Percentiles rank a stretch among this genome's conserved stretches.
Conservation (phyloP, 2,888 invertebrate genomes). For the Agonopterix alstromeriana region DNA sequence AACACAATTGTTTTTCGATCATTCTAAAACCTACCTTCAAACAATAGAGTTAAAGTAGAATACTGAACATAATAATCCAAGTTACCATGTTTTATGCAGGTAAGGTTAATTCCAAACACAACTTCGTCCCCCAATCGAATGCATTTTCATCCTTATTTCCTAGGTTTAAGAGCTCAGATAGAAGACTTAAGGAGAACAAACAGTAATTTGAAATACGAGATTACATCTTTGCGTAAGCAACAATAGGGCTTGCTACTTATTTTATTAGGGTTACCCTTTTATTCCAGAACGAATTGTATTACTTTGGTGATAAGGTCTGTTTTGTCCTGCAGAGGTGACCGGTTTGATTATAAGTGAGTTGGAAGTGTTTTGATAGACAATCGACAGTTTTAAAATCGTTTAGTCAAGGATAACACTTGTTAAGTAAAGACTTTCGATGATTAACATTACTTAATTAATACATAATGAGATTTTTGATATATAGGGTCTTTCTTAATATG, state of each 20-base stretch:
- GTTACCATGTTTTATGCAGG: constrained; percentile 45
- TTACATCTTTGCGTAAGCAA: constrained; percentile 71
- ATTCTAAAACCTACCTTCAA: constrained; percentile 5
- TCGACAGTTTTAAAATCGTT: constrained; percentile 53
- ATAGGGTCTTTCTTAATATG: too few relatives aligned
- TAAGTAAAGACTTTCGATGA: constrained; percentile 12
- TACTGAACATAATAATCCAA: constrained; percentile 13
- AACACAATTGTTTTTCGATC: background rate
- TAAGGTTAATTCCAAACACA: constrained; percentile 20
- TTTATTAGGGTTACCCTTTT: constrained; percentile 35
- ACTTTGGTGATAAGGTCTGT: background rate
- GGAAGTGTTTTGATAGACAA: constrained; percentile 51
- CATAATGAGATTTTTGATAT: too few relatives aligned
- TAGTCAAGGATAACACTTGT: constrained; percentile 46
- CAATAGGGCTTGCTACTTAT: constrained; percentile 63
- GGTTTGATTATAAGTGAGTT: constrained; percentile 31
- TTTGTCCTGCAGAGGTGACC: background rate
- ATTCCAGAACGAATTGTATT: constrained; percentile 24
- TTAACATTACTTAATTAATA: too few relatives aligned
- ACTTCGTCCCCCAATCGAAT: too few relatives aligned
- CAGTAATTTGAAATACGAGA: constrained; percentile 60
- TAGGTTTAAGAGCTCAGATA: too few relatives aligned
- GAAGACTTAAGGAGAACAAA: too few relatives aligned
- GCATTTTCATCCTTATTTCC: too few relatives aligned
- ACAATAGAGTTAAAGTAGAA: constrained; percentile 15